Evolutionary conservation across 2,888 invertebrate genomes (phyloP).

Genomic region (Lacanobia wlatinum): DNA sequence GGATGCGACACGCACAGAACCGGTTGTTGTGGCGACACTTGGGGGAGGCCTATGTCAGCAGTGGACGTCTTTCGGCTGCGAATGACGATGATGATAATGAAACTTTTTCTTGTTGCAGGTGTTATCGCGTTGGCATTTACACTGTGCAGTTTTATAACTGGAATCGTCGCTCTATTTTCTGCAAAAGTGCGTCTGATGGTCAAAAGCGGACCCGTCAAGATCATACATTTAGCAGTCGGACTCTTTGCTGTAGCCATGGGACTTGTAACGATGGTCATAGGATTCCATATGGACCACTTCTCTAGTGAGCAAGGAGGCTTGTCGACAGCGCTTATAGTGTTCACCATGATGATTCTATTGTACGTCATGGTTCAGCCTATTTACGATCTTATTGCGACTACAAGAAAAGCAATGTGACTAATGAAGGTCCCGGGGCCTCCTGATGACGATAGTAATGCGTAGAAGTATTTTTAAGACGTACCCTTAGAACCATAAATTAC

Average conservation of each 20-base stretch:
- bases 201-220: constrained; percentile 87
- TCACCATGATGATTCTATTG: constrained; percentile 77
- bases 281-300: constrained; percentile 85
- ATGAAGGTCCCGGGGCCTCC: constrained; percentile 72
- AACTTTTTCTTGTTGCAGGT: constrained; percentile 78
- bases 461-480: constrained; percentile 22
- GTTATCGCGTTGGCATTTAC: constrained; percentile 88
- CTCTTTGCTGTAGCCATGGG: constrained; percentile 88
- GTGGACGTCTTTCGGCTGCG: too few relatives aligned
- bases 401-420: constrained; percentile 82
- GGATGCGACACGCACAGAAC: too few relatives aligned
- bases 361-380: constrained; percentile 84
- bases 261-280: constrained; percentile 85
- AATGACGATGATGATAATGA: background rate
- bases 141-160: constrained; percentile 84
- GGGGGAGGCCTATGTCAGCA: too few relatives aligned
- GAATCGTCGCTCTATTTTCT: constrained; percentile 89
- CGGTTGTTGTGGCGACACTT: too few relatives aligned
- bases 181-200: constrained; percentile 86
- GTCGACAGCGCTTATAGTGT: constrained; percentile 80
- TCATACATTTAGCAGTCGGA: constrained; percentile 89
- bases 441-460: constrained; percentile 80
- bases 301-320: constrained; percentile 75
- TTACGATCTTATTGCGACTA: constrained; percentile 79
- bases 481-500: constrained; percentile 16